Percentiles rank a stretch among this genome's conserved stretches.
These are phyloP conservation scores for Pseudorectes ferrugineus DNA, from an alignment of 2,113 vertebrate species.

Conservation along the genomic window DNA sequence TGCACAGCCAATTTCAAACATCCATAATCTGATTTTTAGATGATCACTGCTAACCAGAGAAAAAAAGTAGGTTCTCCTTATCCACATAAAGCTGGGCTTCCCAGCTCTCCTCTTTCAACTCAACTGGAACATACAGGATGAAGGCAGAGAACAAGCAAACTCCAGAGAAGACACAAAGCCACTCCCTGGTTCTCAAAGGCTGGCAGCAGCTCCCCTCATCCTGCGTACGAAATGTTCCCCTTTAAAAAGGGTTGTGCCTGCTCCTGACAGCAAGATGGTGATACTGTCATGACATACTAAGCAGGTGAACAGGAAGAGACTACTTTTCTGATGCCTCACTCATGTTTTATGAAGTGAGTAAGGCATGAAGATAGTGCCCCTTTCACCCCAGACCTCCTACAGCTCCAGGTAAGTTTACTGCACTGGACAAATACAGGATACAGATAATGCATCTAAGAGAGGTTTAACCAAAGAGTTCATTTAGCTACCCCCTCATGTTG, in stretches of 20 bases:
- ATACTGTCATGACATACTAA: background rate
- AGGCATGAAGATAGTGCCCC: background rate
- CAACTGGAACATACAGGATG: background rate
- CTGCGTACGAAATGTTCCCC: background rate
- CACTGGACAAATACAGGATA: accelerated
- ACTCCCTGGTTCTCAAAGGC: background rate
- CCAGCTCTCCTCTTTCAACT: background rate
- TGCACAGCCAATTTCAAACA: background rate
- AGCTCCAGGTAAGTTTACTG: background rate
- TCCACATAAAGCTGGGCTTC: background rate
- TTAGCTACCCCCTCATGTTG: background rate
- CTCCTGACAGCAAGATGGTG: background rate
- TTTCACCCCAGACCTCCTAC: background rate
- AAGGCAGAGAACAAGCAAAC: background rate
- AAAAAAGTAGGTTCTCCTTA: background rate
- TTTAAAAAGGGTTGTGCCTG: background rate
- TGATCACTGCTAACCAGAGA: background rate
- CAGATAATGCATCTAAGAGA: background rate
- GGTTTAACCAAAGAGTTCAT: background rate
- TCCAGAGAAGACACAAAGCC: background rate
- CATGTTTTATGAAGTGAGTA: background rate
- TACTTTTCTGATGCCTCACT: background rate
- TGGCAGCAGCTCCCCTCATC: background rate
- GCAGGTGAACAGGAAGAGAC: background rate
- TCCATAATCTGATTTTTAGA: background rate